Base-by-base conservation (phyloP, 30 jellyfish, hydroid and myxozoan species). In the Pseudorhiza aurosa region DNA sequence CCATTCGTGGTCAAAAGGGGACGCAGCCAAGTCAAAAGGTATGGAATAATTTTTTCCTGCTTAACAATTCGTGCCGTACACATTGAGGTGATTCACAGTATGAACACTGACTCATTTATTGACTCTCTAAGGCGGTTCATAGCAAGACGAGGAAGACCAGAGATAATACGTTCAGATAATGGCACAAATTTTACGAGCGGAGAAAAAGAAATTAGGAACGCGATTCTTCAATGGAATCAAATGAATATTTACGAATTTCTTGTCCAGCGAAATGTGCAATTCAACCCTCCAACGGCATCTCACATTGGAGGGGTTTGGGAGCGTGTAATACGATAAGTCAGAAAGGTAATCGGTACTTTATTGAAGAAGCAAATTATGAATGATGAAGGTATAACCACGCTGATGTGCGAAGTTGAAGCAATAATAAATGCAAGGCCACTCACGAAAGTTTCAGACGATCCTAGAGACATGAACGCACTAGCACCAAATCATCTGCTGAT, bases 41-140 rank as follows among this genome's bases (percentile, higher is more conserved):
- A 74, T 55, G 96, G 96, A 8, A 45, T 44, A 15, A 30, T 85
- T 14, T 85, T 73, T 44, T 73, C 96, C 21, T 85, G 96, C 64
- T 45, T 75, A 18, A 33, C 56, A 22, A 0, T 55, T n/a, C 77
- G 96, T 0, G 96, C 96, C 8, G 68, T 74, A 21, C 96, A 85
- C 53, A 49, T 85, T 18, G 91, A 85, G 64, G 85, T 74, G 4
- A 67, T 79, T 8, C 59, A 45, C 4, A 19, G 69, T 18, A 43
- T 84, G 59, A 89, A 84, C 29, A 72, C 88, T 8, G 95, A 84
- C 28, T 49, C 88, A 21, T 84, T 84, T 57, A 58, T 70, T n/a
- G 28, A 59, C 25, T 68, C 85, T 7, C 60, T 73, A 29, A 71
- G 89, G 30, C 68, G 87, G 28, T 83, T 83, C 51, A 68, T 39